Base-by-base conservation (phyloP, 2,888 invertebrate species). In the Hydrotaea diabolus region DNA sequence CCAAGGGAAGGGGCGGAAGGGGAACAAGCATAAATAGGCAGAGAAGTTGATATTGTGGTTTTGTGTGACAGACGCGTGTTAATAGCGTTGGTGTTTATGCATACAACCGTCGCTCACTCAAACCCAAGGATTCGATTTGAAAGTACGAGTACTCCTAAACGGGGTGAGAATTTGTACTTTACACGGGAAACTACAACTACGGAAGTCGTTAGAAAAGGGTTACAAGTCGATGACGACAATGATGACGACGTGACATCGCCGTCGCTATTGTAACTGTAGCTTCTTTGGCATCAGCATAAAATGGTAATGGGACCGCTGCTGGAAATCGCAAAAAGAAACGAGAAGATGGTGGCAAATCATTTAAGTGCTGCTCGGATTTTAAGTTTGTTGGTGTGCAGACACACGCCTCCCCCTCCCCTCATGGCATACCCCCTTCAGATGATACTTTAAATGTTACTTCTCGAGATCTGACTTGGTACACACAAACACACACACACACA, bases 51-150 rank as follows among this genome's bases (percentile, higher is more conserved):
- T 82, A 74, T 77, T 85, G 85, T 74, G 82, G 82, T 79, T 80
- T 73, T 80, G 31, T 76, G 82, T 71, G 77, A 82, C 64, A 85
- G 78, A 85, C 79, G 81, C 82, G 82, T 81, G 81, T 85, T 85
- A 82, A 76, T 79, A 69, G 79, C 7, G 31, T 53, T 76, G 78
- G 74, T 77, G 83, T 73, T 82, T 76, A 74, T 80, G 66, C 66
- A 72, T 36, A 53, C n/a, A 71, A 75, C 59, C n/a, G 71, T 36
- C n/a, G 71, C 23, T 53, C 49, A 31, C 64, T 53, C 55, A 23
- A 79, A 59, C 64, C 66, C 21, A 78, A 26, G 31, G 46, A 55
- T 43, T 76, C 43, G 46, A n/a, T 59, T 17, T 36, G 49, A 64
- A 79, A 7, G 71, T n/a, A n/a, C n/a, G 21, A 62, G 7, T 31